Conservation (phyloP, 2,113 vertebrate species). For the Rhegmatorhina hoffmannsi region DNA sequence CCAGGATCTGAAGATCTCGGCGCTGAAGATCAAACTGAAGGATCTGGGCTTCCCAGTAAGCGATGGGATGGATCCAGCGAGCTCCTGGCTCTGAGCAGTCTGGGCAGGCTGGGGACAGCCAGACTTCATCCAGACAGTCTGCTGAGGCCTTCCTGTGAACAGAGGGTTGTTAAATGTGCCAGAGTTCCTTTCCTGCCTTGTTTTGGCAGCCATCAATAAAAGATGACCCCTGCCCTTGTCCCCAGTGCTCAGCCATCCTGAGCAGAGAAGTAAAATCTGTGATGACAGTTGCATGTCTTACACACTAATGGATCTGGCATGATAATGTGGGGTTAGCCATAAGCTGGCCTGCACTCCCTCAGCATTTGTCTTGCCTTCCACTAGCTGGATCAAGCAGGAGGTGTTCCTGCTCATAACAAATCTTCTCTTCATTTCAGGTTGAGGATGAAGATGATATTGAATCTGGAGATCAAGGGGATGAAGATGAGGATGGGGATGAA, state of each 20-base stretch:
- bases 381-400: neutral
- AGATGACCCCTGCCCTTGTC: neutral
- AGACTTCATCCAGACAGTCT: neutral
- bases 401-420: neutral
- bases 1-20: constrained; percentile 94
- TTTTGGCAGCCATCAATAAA: neutral
- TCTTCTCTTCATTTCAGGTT: constrained; percentile 58
- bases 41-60: constrained; percentile 88
- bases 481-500: constrained; percentile 75
- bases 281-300: neutral
- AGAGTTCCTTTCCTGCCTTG: neutral
- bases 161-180: too few species aligned
- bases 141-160: neutral
- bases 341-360: neutral
- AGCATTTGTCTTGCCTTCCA: neutral
- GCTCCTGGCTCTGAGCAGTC: neutral
- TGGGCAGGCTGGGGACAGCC: neutral
- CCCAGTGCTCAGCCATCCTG: neutral
- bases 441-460: constrained; percentile 83
- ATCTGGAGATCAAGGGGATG: constrained; percentile 77
- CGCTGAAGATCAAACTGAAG: constrained; percentile 85
- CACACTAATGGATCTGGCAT: neutral
- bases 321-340: neutral
- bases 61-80: neutral
- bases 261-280: neutral